Base-by-base conservation (phyloP, 2,888 invertebrate genomes). In the Cataglyphis altisquamis region DNA sequence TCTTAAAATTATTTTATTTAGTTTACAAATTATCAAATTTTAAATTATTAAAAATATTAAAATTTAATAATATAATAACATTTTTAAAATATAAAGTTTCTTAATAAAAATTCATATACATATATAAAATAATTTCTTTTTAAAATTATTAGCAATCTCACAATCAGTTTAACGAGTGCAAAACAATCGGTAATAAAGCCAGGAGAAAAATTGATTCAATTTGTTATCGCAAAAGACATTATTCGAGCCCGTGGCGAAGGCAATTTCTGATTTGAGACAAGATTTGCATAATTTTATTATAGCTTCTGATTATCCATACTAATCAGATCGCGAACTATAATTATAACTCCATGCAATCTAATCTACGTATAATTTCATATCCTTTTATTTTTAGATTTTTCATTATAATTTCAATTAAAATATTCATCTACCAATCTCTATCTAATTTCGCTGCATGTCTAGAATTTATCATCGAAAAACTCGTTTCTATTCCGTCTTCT, bases 131-230 rank as follows among this genome's bases (percentile, higher is more conserved):
- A 21, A 21, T 21, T 21, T 21, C 21, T 21, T 21, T 21, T 21
- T 21, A 21, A 21, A 21, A 21, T 21, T 21, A 21, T 21, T 21
- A 21, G 41, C 41, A 68, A 77, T 67, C 41, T 36, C 29, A 10
- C 21, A 21, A 21, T 21, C 21, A 21, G 48, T 55, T 64, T 66
- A 21, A 48, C 64, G 74, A 57, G 21, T 9, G 74, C 63, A 18
- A 75, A 55, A 68, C 57, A 39, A 77, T 68, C 55, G 36, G 41
- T 55, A 75, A 66, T 77, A 55, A 29, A 57, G 41, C 41, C 21
- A 41, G 67, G 68, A 55, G 77, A 68, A 77, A 3, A 21, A 67
- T 67, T 21, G 41, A 1, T 25, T 67, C 12, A 39, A 39, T 39
- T 55, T 5, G 36, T 77, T 29, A n/a, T 39, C 48, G n/a, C 18